Percentiles rank a stretch among this genome's conserved stretches.
phyloP scores from a whole-genome alignment of 2,888 invertebrate species.

The Netelia inedita region DNA sequence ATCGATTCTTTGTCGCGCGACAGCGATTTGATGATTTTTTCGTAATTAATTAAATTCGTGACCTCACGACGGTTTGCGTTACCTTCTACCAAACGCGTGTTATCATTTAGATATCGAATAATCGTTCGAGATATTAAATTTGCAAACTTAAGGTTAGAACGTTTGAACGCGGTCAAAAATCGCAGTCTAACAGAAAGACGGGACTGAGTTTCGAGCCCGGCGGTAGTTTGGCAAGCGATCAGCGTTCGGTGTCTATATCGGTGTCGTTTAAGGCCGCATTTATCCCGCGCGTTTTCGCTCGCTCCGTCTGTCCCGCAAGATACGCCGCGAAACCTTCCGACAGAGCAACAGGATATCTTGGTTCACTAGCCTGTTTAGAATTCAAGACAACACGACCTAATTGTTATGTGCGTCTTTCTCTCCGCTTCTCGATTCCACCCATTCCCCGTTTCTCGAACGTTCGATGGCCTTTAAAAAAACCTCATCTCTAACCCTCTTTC shows the following conservation, averaged over 20 bases:
- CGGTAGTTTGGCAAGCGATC: constrained; percentile 82
- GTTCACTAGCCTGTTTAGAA: constrained; percentile 85
- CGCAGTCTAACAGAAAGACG: constrained; percentile 65
- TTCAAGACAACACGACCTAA: constrained; percentile 85
- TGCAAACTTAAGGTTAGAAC: constrained; percentile 55
- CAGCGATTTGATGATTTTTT: constrained; percentile 8
- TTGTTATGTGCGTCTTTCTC: constrained; percentile 81
- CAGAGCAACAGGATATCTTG: constrained; percentile 72
- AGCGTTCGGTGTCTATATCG: constrained; percentile 82
- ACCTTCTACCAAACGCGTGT: too few relatives aligned
- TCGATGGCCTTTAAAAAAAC: constrained; percentile 49
- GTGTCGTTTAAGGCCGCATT: constrained; percentile 84
- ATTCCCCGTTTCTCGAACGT: constrained; percentile 56
- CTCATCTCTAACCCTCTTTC: constrained; percentile 64
- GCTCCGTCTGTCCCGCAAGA: constrained; percentile 24
- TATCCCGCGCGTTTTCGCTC: constrained; percentile 76
- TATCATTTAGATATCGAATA: too few relatives aligned
- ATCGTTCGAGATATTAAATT: constrained; percentile 2
- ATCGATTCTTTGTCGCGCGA: neutral
- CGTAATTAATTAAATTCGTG: too few relatives aligned
- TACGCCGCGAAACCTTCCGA: constrained; percentile 17
- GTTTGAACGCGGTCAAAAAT: constrained; percentile 67
- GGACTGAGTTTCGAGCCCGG: constrained; percentile 68
- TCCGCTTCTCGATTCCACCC: constrained; percentile 62
- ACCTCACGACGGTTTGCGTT: too few relatives aligned